Conservation (phyloP, 2,113 vertebrate genomes). For the Charadrius vociferus region DNA sequence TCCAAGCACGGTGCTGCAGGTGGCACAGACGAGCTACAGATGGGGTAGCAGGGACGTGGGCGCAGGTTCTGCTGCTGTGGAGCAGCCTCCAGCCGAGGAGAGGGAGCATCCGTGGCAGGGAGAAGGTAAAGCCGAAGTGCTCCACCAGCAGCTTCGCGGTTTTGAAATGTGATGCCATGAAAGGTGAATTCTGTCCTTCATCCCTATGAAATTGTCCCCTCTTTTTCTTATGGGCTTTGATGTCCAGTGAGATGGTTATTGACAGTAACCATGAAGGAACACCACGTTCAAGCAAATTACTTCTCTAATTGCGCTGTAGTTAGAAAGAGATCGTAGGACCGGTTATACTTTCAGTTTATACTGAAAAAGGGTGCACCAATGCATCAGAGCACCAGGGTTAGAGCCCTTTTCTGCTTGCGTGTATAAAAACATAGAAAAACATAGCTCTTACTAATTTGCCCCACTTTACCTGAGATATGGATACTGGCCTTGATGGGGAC, state of each 20-base stretch:
- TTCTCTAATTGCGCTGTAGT: fast-evolving
- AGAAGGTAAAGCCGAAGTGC: neutral
- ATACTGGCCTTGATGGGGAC: neutral
- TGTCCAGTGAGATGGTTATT: neutral
- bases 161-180: neutral
- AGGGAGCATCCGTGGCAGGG: neutral
- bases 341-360: neutral
- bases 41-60: neutral
- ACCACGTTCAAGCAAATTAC: neutral
- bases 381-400: neutral
- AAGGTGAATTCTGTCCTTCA: neutral
- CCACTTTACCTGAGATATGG: fast-evolving
- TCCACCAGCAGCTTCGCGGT: neutral
- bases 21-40: slow-evolving; percentile 25
- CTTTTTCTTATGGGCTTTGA: neutral
- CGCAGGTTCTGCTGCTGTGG: neutral
- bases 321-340: neutral
- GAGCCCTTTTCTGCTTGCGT: fast-evolving
- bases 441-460: neutral
- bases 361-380: too few species aligned
- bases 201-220: fast-evolving
- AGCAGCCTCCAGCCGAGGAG: neutral
- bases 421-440: neutral
- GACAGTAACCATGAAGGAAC: neutral
- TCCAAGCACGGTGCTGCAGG: neutral